Evolutionary conservation across 2,797 vertebrate genomes (phyloP).

Genomic region (Sebastes steindachneri): DNA sequence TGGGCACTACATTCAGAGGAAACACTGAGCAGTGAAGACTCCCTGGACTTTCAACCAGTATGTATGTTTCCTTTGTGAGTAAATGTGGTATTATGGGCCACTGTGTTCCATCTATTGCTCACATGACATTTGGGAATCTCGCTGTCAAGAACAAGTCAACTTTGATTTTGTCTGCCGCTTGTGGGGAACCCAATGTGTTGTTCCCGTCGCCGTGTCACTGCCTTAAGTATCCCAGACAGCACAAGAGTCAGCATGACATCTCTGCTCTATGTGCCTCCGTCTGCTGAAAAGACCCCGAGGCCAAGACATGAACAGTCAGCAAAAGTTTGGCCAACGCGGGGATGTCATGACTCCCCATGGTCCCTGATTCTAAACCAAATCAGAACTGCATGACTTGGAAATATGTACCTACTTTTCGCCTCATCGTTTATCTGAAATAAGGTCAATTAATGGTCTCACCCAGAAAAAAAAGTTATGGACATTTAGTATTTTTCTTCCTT

Average conservation of each 20-base stretch:
- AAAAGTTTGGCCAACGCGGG: constrained; percentile 26
- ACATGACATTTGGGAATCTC: constrained; percentile 52
- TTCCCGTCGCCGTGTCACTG: constrained; percentile 26
- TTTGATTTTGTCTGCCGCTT: constrained; percentile 52
- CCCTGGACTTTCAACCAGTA: not conserved
- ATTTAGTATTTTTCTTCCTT: not conserved
- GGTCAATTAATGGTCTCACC: not conserved
- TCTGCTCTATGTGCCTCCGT: constrained; percentile 40
- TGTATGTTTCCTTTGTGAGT: constrained; percentile 8
- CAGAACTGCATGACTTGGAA: constrained; percentile 2
- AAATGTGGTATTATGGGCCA: constrained; percentile 16
- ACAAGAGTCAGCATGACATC: constrained; percentile 59
- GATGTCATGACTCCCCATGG: constrained; percentile 27
- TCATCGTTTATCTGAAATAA: not conserved
- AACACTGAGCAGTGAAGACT: not conserved
- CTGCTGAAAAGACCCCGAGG: constrained; percentile 56
- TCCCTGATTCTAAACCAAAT: constrained; percentile 9
- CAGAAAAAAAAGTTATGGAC: not conserved
- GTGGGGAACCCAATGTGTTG: constrained; percentile 39
- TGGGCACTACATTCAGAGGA: not conserved
- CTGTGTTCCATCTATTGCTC: constrained; percentile 38
- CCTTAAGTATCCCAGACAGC: constrained; percentile 59
- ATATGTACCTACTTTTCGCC: not conserved
- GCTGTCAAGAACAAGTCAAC: constrained; percentile 54
- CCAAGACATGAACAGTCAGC: constrained; percentile 53